These are phyloP conservation scores for Hydra vulgaris DNA, from an alignment of 30 jellyfish, hydroid and myxozoan species.

Conservation along the genomic window DNA sequence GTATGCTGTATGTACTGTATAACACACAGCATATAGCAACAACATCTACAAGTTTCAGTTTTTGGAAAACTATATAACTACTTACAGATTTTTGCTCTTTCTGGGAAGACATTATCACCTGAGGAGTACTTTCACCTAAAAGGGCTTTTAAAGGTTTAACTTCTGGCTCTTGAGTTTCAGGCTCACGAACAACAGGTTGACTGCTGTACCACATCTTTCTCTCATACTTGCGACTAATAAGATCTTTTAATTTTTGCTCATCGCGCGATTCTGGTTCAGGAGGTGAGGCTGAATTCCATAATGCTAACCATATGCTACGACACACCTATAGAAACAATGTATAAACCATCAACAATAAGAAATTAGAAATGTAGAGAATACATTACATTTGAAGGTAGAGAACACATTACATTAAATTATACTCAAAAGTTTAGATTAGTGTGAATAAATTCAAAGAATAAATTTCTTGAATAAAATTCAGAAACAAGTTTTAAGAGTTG, in stretches of 20 bases:
- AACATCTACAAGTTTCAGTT: too few species aligned
- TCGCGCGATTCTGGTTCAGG: slow-evolving; percentile 94
- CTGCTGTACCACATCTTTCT: slow-evolving; percentile 77
- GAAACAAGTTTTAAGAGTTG: too few species aligned
- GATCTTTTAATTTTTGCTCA: slow-evolving; percentile 81
- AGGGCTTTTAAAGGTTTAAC: slow-evolving; percentile 72
- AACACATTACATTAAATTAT: too few species aligned
- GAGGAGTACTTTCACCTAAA: slow-evolving; percentile 58
- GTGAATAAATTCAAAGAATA: too few species aligned
- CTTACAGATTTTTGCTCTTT: slow-evolving; percentile 37
- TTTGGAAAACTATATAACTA: neutral
- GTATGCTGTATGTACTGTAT: too few species aligned
- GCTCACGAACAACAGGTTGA: slow-evolving; percentile 53
- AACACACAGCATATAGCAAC: too few species aligned
- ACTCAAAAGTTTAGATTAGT: too few species aligned
- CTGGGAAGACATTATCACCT: slow-evolving; percentile 17
- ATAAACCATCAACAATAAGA: neutral
- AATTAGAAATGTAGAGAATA: neutral
- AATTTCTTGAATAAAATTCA: too few species aligned
- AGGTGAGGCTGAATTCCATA: slow-evolving; percentile 66
- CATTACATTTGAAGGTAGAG: too few species aligned
- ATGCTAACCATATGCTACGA: slow-evolving; percentile 77
- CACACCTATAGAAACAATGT: slow-evolving; percentile 38
- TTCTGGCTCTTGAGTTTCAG: slow-evolving; percentile 54
- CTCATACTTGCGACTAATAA: slow-evolving; percentile 60